Evolutionary conservation across 1,140 invertebrate genomes (phyloP).

Genomic region (Procambarus clarkii): DNA sequence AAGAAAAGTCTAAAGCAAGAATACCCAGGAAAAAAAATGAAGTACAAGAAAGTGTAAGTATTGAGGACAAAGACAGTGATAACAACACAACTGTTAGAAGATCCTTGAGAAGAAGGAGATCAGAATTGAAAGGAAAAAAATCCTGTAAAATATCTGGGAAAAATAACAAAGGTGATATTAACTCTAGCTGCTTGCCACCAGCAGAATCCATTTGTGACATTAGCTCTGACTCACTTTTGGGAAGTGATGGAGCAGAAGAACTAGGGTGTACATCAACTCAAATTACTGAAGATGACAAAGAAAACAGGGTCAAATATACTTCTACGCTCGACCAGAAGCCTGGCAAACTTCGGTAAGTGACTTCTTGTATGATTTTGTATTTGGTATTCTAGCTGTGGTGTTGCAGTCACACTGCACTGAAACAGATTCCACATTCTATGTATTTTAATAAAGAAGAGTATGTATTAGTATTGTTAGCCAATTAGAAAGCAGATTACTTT

Average conservation of each 20-base stretch:
- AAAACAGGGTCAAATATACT: conserved; percentile 21
- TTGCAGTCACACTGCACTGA: too few relatives aligned
- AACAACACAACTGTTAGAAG: not conserved
- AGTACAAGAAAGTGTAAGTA: not conserved
- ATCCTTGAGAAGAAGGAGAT: not conserved
- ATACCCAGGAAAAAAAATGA: not conserved
- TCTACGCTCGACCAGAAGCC: not conserved
- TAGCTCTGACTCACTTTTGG: not conserved
- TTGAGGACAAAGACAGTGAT: not conserved
- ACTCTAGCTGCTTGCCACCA: not conserved
- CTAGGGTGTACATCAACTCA: not conserved
- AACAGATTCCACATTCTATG: too few relatives aligned
- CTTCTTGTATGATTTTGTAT: not conserved
- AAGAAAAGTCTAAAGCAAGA: not conserved
- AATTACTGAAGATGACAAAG: conserved; percentile 25
- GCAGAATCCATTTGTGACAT: conserved; percentile 2
- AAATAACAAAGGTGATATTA: not conserved
- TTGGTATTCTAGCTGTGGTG: too few relatives aligned
- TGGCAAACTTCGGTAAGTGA: conserved; percentile 27
- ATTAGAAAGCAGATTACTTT: too few relatives aligned
- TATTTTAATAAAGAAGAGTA: too few relatives aligned
- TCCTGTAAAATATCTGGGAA: not conserved
- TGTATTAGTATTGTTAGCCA: too few relatives aligned
- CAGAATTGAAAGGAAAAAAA: not conserved
- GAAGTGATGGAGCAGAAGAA: not conserved